Percentiles rank a stretch among this genome's conserved stretches.
phyloP scores from a whole-genome alignment of 2,888 invertebrate genomes.

The Ectemnius lituratus region DNA sequence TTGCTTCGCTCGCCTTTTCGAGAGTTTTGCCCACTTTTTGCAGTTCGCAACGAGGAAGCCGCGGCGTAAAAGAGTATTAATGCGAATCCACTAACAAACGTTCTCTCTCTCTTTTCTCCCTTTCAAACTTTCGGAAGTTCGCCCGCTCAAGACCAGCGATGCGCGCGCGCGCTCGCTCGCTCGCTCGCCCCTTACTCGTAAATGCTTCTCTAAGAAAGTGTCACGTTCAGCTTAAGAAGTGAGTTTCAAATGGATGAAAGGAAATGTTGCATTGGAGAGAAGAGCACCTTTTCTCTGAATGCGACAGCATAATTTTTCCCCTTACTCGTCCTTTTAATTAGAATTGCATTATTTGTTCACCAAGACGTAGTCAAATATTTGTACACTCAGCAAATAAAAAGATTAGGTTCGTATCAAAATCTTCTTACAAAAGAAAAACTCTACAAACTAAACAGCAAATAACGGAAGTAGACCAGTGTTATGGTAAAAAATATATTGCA shows the following conservation, averaged over 20 bases:
- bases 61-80: background rate
- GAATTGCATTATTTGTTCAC: background rate
- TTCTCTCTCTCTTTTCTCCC: background rate
- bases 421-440: too few species aligned
- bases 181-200: background rate
- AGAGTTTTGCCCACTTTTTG: slow-evolving; percentile 10
- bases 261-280: background rate
- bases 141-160: background rate
- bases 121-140: slow-evolving; percentile 5
- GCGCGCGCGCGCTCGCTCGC: background rate
- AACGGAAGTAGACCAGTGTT: too few species aligned
- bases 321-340: background rate
- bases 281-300: background rate
- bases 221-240: slow-evolving; percentile 2
- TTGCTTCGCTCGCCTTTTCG: background rate
- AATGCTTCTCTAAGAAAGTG: slow-evolving; percentile 1
- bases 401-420: background rate
- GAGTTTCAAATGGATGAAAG: slow-evolving; percentile 4
- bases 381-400: background rate
- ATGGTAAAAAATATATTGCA: too few species aligned
- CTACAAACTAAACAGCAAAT: too few species aligned
- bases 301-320: background rate
- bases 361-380: background rate
- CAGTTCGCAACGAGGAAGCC: background rate
- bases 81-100: background rate